Evolutionary conservation across 2,888 invertebrate genomes (phyloP).

Genomic region (Notodonta dromedarius): DNA sequence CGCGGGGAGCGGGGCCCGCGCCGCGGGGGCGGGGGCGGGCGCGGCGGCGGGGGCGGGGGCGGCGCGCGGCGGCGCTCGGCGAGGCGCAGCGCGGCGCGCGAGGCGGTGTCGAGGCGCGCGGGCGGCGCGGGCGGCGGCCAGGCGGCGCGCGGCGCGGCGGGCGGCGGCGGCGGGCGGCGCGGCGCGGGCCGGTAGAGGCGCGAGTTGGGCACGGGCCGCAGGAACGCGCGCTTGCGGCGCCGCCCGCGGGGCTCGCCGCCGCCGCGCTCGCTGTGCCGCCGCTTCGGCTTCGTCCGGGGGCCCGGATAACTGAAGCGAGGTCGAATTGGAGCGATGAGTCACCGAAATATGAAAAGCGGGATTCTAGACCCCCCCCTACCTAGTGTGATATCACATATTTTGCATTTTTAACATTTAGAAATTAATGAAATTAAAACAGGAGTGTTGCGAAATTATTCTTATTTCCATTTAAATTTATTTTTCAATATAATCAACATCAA

Average conservation of each 20-base stretch:
- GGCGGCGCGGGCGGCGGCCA: constrained; percentile 49
- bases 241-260: constrained; percentile 30
- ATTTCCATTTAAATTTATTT: too few relatives aligned
- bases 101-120: constrained; percentile 44
- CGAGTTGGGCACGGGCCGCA: constrained; percentile 61
- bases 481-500: too few relatives aligned
- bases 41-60: constrained; percentile 28
- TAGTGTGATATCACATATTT: too few relatives aligned
- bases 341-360: too few relatives aligned
- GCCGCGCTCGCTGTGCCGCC: constrained; percentile 17
- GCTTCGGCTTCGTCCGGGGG: constrained; percentile 19
- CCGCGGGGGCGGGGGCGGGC: constrained; percentile 38
- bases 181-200: constrained; percentile 66
- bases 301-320: constrained; percentile 55
- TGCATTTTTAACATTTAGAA: too few relatives aligned
- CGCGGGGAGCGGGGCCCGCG: constrained; percentile 20
- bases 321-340: background rate
- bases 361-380: too few relatives aligned
- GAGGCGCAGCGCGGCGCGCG: constrained; percentile 42
- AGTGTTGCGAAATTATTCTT: too few relatives aligned
- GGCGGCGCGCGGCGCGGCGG: constrained; percentile 38
- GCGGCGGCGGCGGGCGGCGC: constrained; percentile 43
- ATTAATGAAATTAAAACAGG: too few relatives aligned
- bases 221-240: constrained; percentile 45
- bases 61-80: constrained; percentile 35